Evolutionary conservation across 2,888 invertebrate genomes (phyloP).

Genomic region (Arge pagana): DNA sequence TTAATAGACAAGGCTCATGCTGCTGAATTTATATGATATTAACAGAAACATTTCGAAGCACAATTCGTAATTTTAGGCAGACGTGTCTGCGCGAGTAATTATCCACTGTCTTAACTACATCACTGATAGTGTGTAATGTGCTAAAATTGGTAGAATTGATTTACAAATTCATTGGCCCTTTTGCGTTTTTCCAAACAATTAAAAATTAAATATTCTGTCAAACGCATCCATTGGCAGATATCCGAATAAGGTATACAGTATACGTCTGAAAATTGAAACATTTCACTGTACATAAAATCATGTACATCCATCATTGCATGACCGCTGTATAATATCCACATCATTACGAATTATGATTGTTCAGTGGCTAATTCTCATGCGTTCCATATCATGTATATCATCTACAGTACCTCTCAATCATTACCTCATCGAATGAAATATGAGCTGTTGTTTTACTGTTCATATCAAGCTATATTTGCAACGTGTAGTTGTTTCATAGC

Average conservation of each 20-base stretch:
- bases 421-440: background rate
- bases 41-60: no score
- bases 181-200: constrained; percentile 8
- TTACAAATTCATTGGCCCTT: no score
- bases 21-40: no score
- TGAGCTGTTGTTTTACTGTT: background rate
- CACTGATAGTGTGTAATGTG: no score
- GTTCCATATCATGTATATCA: no score
- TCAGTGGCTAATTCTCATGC: constrained; percentile 7
- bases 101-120: no score
- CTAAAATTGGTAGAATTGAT: no score
- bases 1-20: no score
- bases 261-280: constrained; percentile 30
- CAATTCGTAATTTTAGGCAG: no score
- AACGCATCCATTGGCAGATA: constrained; percentile 48
- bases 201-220: constrained; percentile 39
- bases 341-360: background rate
- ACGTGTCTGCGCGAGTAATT: no score
- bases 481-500: constrained; percentile 10
- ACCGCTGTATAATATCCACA: constrained; percentile 19
- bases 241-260: constrained; percentile 45
- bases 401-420: constrained; percentile 2
- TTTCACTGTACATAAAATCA: constrained; percentile 35
- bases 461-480: constrained; percentile 3
- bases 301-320: constrained; percentile 39